Evolutionary conservation across 2,113 vertebrate genomes (phyloP), one percentile per base, ranked within the genome.

Genomic region (Puntigrus tetrazona): DNA sequence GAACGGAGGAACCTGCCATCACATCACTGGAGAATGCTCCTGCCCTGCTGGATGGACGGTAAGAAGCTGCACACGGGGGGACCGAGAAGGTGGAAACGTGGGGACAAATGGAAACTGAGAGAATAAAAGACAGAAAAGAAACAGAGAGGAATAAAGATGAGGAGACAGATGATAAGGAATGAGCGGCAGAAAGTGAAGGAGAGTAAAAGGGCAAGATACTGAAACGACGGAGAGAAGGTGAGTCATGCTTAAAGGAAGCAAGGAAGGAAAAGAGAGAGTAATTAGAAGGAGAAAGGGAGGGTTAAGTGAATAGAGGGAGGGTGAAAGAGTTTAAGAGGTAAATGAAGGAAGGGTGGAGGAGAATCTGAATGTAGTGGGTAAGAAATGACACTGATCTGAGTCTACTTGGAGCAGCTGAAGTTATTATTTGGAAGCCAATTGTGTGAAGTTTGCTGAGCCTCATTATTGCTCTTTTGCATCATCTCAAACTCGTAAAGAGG

Each of bases 31-130:
- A 45, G 98, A 98, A 88, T 99, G 98, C 88, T 94, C 97, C 85
- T 99, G 98, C 78, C 96, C 95, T 0, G 89, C 96, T 10, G 98
- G 98, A 18, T 99, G 98, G 98, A 98, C 59, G 95, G 98, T 99
- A 96, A 5, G 95, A 34, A 10, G 20, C 31, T 41, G 41, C 22
- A 72, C 29, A 34, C 69, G 25, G 7, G 9, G 8, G 2, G 25
- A 43, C 29, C 41, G 22, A 81, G 7, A 41, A n/a, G 63, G 3
- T 9, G 61, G n/a, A 50, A 22, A 82, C 14, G 22, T 47, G 84
- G 74, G 84, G 14, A 59, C 55, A 47, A 63, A 52, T 43, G 45
- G 29, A 34, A 52, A 63, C 47, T 38, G n/a, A 14, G 70, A 50
- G 73, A 75, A 75, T 75, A 78, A 29, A 43, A 31, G 31, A 45